These are phyloP conservation scores for Apodemia duryi DNA, from an alignment of 2,888 invertebrate genomes.

Conservation along the genomic window DNA sequence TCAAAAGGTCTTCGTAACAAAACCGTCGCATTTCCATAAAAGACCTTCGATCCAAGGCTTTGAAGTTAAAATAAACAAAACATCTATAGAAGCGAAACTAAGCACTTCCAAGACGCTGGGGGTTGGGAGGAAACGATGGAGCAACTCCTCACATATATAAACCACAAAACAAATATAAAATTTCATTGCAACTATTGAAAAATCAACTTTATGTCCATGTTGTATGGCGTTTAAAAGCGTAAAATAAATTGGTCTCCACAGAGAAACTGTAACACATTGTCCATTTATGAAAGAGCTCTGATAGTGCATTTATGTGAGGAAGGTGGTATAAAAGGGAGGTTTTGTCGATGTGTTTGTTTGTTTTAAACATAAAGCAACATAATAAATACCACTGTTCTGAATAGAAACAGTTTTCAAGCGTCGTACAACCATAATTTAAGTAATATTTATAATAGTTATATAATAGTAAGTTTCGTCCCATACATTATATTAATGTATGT, in stretches of 20 bases:
- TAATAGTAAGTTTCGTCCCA: too few relatives aligned
- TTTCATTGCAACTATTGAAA: conserved; percentile 26
- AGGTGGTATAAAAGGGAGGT: conserved; percentile 28
- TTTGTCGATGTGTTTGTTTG: conserved; percentile 37
- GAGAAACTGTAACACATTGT: conserved; percentile 40
- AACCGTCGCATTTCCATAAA: conserved; percentile 35
- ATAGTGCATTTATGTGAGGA: conserved; percentile 42
- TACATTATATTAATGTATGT: too few relatives aligned
- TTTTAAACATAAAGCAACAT: conserved; percentile 37
- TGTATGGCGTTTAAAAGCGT: conserved; percentile 18
- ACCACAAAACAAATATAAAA: conserved; percentile 35
- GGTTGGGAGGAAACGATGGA: conserved; percentile 39
- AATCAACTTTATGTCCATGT: conserved; percentile 32
- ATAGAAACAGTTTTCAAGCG: conserved; percentile 13
- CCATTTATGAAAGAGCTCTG: conserved; percentile 54
- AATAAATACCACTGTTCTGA: conserved; percentile 30
- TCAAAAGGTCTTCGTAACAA: conserved; percentile 16
- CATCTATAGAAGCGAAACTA: conserved; percentile 64
- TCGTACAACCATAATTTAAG: neutral
- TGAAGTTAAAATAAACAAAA: conserved; percentile 66
- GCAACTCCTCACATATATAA: conserved; percentile 32
- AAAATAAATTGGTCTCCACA: conserved; percentile 30
- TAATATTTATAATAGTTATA: too few relatives aligned
- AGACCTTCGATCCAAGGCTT: conserved; percentile 53
- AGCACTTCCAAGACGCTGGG: conserved; percentile 68